Base-by-base conservation (phyloP, 2,797 vertebrate species). In the Cetoscarus ocellatus region DNA sequence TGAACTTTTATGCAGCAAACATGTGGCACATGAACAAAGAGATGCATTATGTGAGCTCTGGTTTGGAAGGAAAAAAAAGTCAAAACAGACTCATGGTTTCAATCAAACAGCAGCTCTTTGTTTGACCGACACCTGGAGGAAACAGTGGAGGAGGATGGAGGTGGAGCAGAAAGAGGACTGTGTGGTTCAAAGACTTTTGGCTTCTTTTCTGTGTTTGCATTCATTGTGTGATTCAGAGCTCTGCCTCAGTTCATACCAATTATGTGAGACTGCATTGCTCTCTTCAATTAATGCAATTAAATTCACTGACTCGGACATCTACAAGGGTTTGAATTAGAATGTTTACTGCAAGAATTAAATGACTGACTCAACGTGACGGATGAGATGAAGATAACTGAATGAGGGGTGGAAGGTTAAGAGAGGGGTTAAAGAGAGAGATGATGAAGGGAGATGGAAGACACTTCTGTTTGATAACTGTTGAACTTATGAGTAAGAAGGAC, bases 81-180 rank as follows among this genome's bases (percentile, higher is more conserved):
- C 74, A 35, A 55, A 83, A 34, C 50, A 14, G 51, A 81, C 70
- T 70, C 85, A 77, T 48, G 51, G 45, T 61, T 71, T 18, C 44
- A 77, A 39, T 79, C 74, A 88, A 75, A 80, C 36, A 77, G 67
- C 73, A 43, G 67, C 55, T 75, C 84, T 85, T 87, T 86, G 84
- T 87, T 42, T 61, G 67, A 69, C n/a, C 43, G 74, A 84, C 81
- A 88, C 84, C 83, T 88, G 84, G 79, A 86, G 80, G 84, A 88
- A 88, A 83, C 54, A 8, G 47, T 70, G 19, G 36, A n/a, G 59
- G 51, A 79, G 70, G 40, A 74, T 34, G 70, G 70, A 84, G 80
- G 82, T 45, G 71, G 58, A 52, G 53, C 57, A 61, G 63, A 72
- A 14, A 38, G 48, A 53, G 50, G 40, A 13, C 49, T 65, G 35